Evolutionary conservation across 1,140 invertebrate species (phyloP), one percentile per base, ranked within the genome.

Genomic region (Halyomorpha halys): DNA sequence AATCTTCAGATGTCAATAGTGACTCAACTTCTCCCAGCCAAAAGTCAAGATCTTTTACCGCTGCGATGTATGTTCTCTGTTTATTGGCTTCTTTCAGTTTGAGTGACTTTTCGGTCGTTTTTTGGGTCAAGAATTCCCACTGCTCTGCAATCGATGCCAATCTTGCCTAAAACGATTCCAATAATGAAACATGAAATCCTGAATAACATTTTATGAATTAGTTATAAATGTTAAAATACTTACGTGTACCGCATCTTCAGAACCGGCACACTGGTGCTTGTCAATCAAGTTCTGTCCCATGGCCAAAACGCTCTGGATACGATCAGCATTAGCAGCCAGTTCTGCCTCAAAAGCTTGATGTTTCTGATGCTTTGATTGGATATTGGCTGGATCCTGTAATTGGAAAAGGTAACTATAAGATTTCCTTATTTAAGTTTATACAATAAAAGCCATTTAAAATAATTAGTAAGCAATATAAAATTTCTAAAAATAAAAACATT

Each of bases 331-430:
- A 14, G 97, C 97, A 16, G 94, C 94, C 68, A 99, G 78, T 77
- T 99, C 97, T 13, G 97, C 96, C 76, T 98, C 97, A 77, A 99
- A 99, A 0, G 96, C 96, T 77, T 99, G 97, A 76, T 99, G 97
- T 76, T 99, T 99, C 76, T 99, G 97, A 74, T 98, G 94, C 74
- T 98, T 98, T 0, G 88, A 93, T 71, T 94, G 90, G 70, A 93
- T 93, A 72, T 93, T 94, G 1, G 89, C 89, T 16, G 89, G 89
- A 75, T 92, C 89, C 78, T 72, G 63, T 44, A 68, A 64, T 39
- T 39, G 34, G 4, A 13, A 39, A 39, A 11, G 11, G 13, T 39
- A 6, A 11, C 4, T 39, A 39, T 39, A 6, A 39, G 34, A 39
- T 13, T 30, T 30, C 8, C 34, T 39, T 13, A 39, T 39, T 39